phyloP scores from a whole-genome alignment of 2,113 vertebrate genomes.

The Clarias macrocephalus region DNA sequence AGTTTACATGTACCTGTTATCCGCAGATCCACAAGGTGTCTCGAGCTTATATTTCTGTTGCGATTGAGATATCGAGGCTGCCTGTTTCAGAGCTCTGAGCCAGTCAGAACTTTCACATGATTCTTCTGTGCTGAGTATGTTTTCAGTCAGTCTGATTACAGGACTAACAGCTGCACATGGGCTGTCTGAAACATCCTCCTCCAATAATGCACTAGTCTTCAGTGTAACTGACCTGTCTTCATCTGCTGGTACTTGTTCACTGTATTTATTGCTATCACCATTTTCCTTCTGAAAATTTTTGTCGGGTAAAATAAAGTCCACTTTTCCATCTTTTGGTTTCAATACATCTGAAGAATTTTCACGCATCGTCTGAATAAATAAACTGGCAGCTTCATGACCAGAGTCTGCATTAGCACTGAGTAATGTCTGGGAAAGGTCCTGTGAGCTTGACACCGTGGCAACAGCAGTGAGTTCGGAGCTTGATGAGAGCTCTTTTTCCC shows the following conservation, averaged over 20 bases:
- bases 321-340: conserved; percentile 15
- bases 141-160: conserved; percentile 24
- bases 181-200: conserved; percentile 30
- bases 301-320: not conserved
- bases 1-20: conserved; percentile 68
- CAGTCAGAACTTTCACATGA: conserved; percentile 58
- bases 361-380: conserved; percentile 41
- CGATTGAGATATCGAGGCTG: conserved; percentile 58
- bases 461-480: conserved; percentile 5
- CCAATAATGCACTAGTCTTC: conserved; percentile 14
- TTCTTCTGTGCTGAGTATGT: conserved; percentile 23
- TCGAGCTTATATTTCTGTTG: conserved; percentile 56
- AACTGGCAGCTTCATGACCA: conserved; percentile 17
- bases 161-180: conserved; percentile 7
- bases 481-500: conserved; percentile 17
- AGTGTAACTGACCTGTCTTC: conserved; percentile 28
- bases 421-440: conserved; percentile 29
- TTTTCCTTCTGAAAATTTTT: not conserved
- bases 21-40: conserved; percentile 26
- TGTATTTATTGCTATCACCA: not conserved
- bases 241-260: conserved; percentile 6
- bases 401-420: not conserved
- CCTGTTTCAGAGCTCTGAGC: conserved; percentile 67
- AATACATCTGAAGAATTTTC: conserved; percentile 19
- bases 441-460: conserved; percentile 8